A percentile compares a stretch with the other conserved stretches of the same genome.
phyloP scores from a whole-genome alignment of 2,113 vertebrate genomes.

The Opisthocomus hoazin region DNA sequence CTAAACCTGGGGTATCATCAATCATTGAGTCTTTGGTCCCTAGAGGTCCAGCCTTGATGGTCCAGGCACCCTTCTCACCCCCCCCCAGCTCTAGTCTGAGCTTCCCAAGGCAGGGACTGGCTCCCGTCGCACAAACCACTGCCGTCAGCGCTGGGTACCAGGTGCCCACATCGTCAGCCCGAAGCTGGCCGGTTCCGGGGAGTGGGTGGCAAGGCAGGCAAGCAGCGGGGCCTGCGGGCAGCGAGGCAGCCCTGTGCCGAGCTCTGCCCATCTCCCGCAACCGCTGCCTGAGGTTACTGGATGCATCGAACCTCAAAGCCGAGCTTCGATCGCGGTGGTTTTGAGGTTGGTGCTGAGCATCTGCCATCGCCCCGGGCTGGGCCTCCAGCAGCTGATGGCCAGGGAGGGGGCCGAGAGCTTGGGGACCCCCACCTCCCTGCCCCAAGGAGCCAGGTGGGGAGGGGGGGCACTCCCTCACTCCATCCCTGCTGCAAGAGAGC shows the following conservation, averaged over 20 bases:
- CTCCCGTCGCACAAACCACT: not conserved
- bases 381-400: not conserved
- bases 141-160: rapidly evolving
- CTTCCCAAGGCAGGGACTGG: not conserved
- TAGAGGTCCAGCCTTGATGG: not conserved
- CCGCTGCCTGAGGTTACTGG: not conserved
- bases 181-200: not conserved
- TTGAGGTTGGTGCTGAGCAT: conserved; percentile 17
- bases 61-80: not conserved
- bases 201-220: not conserved
- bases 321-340: not conserved
- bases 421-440: not conserved
- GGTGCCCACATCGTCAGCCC: not conserved
- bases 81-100: not conserved
- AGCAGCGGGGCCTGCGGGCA: not conserved
- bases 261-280: not conserved
- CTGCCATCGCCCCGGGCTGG: not conserved
- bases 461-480: not conserved
- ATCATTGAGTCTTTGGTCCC: not conserved
- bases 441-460: not conserved
- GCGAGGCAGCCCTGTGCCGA: not conserved
- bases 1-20: not conserved
- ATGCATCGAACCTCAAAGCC: conserved; percentile 27
- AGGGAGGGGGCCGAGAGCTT: not conserved
- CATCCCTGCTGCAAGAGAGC: not conserved